These are phyloP conservation scores for Menidia beryllina DNA, from an alignment of 2,113 vertebrate species.

Conservation along the genomic window DNA sequence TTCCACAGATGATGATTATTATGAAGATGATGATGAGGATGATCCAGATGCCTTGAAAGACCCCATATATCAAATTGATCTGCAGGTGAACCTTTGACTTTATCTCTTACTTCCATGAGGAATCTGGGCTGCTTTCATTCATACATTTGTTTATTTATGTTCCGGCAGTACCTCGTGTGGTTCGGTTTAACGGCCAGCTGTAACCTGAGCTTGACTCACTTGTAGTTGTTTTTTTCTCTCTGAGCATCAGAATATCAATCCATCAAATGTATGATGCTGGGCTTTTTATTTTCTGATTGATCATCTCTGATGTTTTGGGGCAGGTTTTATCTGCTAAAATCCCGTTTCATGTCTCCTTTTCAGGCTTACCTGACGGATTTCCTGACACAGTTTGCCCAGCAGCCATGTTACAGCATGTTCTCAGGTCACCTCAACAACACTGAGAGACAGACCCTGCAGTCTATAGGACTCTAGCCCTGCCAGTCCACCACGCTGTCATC, in stretches of 20 bases:
- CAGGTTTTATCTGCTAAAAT: too few relatives aligned
- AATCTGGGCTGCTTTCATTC: too few relatives aligned
- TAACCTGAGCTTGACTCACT: too few relatives aligned
- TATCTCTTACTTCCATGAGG: neutral
- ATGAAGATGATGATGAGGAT: conserved; percentile 97
- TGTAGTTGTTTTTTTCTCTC: too few relatives aligned
- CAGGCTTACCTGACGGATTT: conserved; percentile 98
- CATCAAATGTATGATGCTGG: too few relatives aligned
- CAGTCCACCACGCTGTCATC: conserved; percentile 15
- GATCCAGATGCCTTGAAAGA: conserved; percentile 98
- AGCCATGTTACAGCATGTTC: conserved; percentile 96
- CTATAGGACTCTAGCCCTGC: conserved; percentile 88
- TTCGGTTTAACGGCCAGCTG: too few relatives aligned
- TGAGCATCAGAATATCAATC: too few relatives aligned
- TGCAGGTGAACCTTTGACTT: conserved; percentile 67
- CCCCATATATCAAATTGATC: conserved; percentile 95
- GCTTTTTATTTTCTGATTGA: too few relatives aligned
- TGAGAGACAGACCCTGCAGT: conserved; percentile 92
- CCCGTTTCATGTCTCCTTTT: conserved; percentile 6
- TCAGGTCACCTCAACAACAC: conserved; percentile 94
- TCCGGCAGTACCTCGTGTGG: too few relatives aligned
- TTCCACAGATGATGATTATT: conserved; percentile 94
- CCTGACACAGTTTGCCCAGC: conserved; percentile 96
- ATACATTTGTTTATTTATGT: too few relatives aligned
- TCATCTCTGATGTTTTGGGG: too few relatives aligned